Conservation (phyloP, 2,888 invertebrate species). For the Fragum whitleyi region DNA sequence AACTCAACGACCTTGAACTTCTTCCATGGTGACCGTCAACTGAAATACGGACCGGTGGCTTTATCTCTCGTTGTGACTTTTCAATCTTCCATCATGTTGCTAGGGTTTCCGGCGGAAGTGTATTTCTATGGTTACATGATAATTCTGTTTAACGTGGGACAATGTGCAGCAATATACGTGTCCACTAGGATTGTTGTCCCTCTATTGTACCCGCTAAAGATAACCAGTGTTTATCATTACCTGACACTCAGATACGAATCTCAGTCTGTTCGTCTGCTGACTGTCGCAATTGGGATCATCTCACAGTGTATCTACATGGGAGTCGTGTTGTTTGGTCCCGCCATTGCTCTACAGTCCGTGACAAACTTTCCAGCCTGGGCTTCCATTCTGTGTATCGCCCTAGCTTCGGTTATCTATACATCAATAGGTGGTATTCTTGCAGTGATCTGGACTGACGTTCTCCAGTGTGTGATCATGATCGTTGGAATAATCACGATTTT, state of each 20-base stretch:
- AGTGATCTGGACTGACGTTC: slow-evolving; percentile 53
- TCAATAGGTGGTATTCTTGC: slow-evolving; percentile 58
- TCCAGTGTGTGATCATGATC: slow-evolving; percentile 51
- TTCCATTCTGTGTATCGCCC: slow-evolving; percentile 53
- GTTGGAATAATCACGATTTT: slow-evolving; percentile 41
- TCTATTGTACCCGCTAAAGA: slow-evolving; percentile 70
- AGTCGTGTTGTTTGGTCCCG: slow-evolving; percentile 69
- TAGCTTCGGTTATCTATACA: slow-evolving; percentile 60
- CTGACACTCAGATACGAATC: slow-evolving; percentile 69
- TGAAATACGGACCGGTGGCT: slow-evolving; percentile 73
- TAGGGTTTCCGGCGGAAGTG: slow-evolving; percentile 75
- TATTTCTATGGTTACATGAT: slow-evolving; percentile 73
- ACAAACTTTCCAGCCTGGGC: slow-evolving; percentile 58
- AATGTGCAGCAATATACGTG: slow-evolving; percentile 61
- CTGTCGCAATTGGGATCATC: slow-evolving; percentile 65
- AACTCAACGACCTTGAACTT: slow-evolving; percentile 70
- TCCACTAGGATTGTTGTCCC: slow-evolving; percentile 69
- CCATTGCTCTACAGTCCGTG: slow-evolving; percentile 70
- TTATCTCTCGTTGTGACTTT: slow-evolving; percentile 76
- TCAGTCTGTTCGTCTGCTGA: slow-evolving; percentile 58
- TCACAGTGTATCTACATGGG: slow-evolving; percentile 70
- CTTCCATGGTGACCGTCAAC: slow-evolving; percentile 70
- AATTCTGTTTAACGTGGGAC: slow-evolving; percentile 61
- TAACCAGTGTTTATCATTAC: slow-evolving; percentile 76
- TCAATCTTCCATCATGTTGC: slow-evolving; percentile 78